These are phyloP conservation scores for Aporophyla lueneburgensis DNA, from an alignment of 2,888 invertebrate species.

Conservation along the genomic window DNA sequence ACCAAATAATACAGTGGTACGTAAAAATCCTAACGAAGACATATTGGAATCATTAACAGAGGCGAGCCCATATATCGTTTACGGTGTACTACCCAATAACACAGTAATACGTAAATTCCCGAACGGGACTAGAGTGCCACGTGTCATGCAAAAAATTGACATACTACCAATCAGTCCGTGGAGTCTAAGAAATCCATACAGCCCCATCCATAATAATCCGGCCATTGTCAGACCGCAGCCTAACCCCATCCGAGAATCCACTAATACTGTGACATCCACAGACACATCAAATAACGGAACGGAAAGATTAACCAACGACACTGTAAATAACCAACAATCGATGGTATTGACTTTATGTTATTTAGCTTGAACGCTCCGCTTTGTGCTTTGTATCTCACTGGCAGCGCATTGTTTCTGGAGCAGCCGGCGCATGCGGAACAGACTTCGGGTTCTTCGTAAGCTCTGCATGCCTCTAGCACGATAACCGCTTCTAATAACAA, in stretches of 20 bases:
- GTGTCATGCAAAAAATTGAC: conserved; percentile 91
- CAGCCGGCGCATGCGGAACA: conserved; percentile 72
- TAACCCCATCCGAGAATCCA: conserved; percentile 92
- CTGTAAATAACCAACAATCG: conserved; percentile 90
- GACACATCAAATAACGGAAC: conserved; percentile 91
- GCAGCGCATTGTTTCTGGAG: conserved; percentile 71
- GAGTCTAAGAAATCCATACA: conserved; percentile 91
- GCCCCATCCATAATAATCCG: conserved; percentile 91
- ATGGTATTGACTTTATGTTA: conserved; percentile 90
- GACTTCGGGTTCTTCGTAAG: conserved; percentile 73
- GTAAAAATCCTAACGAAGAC: conserved; percentile 93
- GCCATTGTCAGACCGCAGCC: conserved; percentile 90
- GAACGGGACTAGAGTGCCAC: conserved; percentile 95
- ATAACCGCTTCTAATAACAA: conserved; percentile 79
- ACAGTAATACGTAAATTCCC: conserved; percentile 95
- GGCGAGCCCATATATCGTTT: conserved; percentile 93
- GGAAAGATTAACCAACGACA: conserved; percentile 90
- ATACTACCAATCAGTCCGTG: conserved; percentile 91
- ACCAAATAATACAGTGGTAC: conserved; percentile 95
- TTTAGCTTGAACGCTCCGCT: conserved; percentile 88
- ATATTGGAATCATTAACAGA: conserved; percentile 92
- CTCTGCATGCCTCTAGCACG: conserved; percentile 82
- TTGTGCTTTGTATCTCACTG: conserved; percentile 81
- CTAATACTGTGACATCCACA: conserved; percentile 92
- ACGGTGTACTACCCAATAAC: conserved; percentile 95